A percentile compares a stretch with the other conserved stretches of the same genome.
phyloP scores from a whole-genome alignment of 2,113 vertebrate species.

The Lates calcarifer region DNA sequence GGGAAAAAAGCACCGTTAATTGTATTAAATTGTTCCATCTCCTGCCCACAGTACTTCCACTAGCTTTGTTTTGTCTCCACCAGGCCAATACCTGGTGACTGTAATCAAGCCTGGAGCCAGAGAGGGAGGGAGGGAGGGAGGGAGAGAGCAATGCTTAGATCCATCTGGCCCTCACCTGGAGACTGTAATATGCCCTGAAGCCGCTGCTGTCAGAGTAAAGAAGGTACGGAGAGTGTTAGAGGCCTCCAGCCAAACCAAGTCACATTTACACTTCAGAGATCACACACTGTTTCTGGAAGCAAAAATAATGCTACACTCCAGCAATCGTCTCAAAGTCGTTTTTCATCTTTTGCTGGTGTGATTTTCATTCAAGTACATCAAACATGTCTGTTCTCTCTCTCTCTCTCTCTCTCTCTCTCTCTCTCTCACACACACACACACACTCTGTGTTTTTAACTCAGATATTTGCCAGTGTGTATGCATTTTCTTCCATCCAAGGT shows the following conservation, averaged over 20 bases:
- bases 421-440: too few relatives aligned
- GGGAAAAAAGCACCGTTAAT: neutral
- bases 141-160: conserved; percentile 6
- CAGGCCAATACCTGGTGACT: conserved; percentile 42
- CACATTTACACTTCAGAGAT: conserved; percentile 30
- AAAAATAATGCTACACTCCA: conserved; percentile 26
- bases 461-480: neutral
- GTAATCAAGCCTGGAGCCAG: conserved; percentile 46
- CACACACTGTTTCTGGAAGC: conserved; percentile 31
- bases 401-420: neutral
- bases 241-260: conserved; percentile 43
- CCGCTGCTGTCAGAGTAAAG: conserved; percentile 37
- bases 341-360: conserved; percentile 38
- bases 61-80: conserved; percentile 56
- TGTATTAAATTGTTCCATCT: conserved; percentile 27
- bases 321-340: conserved; percentile 1
- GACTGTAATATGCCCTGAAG: conserved; percentile 35
- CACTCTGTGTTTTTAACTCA: neutral
- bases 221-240: conserved; percentile 14
- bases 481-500: neutral
- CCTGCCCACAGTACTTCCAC: conserved; percentile 19
- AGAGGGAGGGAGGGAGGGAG: conserved; percentile 11
- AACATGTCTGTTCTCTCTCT: conserved; percentile 11
- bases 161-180: conserved; percentile 57
- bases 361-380: conserved; percentile 29